Conservation (phyloP, 2,888 invertebrate species). For the Leptopilina drosophilae region DNA sequence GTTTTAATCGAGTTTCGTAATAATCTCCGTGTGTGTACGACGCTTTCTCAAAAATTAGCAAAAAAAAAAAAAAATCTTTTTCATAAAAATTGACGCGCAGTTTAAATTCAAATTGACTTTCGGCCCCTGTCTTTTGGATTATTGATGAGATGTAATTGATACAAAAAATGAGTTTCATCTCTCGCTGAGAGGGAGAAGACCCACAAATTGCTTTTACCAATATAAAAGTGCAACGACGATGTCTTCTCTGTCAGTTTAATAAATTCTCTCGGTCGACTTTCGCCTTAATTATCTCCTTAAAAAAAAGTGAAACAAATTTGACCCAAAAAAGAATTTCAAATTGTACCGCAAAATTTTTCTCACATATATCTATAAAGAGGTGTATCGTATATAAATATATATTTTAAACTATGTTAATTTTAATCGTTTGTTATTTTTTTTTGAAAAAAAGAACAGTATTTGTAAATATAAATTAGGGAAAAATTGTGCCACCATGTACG, state of each 20-base stretch:
- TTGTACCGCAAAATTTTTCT: constrained; percentile 17
- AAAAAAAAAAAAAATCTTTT: neutral
- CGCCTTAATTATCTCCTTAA: constrained; percentile 38
- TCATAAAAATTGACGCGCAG: neutral
- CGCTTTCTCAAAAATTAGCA: constrained; percentile 24
- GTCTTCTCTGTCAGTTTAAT: constrained; percentile 38
- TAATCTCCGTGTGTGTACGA: no score
- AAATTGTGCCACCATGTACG: neutral
- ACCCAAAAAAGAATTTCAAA: constrained; percentile 35
- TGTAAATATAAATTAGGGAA: neutral
- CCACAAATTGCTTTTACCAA: constrained; percentile 38
- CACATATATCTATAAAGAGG: neutral
- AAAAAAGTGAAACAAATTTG: constrained; percentile 40
- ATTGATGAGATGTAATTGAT: constrained; percentile 32
- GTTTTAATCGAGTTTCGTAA: constrained; percentile 12
- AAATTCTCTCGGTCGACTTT: constrained; percentile 39
- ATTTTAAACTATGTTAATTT: neutral
- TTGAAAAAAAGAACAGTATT: neutral
- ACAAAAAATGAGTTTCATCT: constrained; percentile 35
- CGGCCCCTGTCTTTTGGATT: constrained; percentile 2
- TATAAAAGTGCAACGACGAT: constrained; percentile 27
- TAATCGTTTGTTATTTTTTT: neutral
- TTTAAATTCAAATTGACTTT: constrained; percentile 31
- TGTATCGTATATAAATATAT: neutral
- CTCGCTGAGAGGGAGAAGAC: constrained; percentile 6